Evolutionary conservation across 1,140 invertebrate genomes (phyloP).

Genomic region (Globodera ellingtonae): DNA sequence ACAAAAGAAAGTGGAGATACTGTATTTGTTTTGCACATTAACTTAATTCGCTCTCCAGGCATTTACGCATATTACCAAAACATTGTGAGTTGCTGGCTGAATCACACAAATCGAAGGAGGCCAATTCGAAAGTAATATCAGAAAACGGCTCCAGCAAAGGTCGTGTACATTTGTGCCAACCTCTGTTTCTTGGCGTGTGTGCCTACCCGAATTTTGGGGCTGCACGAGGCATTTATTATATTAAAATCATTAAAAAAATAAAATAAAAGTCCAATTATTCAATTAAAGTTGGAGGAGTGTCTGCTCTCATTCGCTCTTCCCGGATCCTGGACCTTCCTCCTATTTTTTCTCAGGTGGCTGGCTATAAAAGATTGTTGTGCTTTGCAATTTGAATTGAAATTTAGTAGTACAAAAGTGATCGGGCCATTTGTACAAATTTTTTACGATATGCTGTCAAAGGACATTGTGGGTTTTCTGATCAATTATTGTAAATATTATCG

Average conservation of each 20-base stretch:
- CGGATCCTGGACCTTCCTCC: conserved; percentile 91
- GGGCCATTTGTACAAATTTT: conserved; percentile 98
- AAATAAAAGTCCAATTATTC: too few relatives aligned
- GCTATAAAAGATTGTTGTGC: conserved; percentile 30
- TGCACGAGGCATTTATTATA: conserved; percentile 68
- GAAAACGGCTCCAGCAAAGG: conserved; percentile 67
- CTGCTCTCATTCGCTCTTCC: conserved; percentile 88
- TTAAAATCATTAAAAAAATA: too few relatives aligned
- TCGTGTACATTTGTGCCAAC: conserved; percentile 88
- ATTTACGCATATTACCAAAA: conserved; percentile 8
- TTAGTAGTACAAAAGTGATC: conserved; percentile 84
- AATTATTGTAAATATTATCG: too few relatives aligned
- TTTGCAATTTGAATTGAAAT: conserved; percentile 53
- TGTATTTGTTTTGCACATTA: too few relatives aligned
- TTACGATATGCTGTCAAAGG: conserved; percentile 93
- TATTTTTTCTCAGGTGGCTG: conserved; percentile 92
- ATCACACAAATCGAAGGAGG: conserved; percentile 71
- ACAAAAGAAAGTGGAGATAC: too few relatives aligned
- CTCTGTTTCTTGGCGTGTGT: conserved; percentile 87
- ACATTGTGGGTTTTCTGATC: conserved; percentile 73
- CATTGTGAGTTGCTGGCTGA: neutral
- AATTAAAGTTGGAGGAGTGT: conserved; percentile 79
- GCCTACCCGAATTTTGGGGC: conserved; percentile 78
- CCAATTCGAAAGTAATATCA: conserved; percentile 74
- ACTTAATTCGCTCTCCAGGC: neutral